Evolutionary conservation across 2,113 vertebrate species (phyloP), one percentile per base, ranked within the genome.

Genomic region (Columba janthina): DNA sequence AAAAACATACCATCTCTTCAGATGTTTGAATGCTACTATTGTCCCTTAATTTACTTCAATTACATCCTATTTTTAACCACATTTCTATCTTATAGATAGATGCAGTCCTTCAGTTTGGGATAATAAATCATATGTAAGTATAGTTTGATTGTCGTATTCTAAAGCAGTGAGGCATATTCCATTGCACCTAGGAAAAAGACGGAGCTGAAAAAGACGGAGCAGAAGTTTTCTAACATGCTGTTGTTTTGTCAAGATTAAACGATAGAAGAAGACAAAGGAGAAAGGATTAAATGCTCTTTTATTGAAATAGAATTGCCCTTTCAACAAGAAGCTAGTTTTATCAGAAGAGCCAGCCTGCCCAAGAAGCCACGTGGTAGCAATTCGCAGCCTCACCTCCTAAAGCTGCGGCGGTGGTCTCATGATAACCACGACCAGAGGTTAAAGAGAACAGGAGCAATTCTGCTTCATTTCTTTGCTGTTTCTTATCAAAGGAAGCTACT

Each of bases 41-140:
- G 12, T 91, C 82, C 94, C 94, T 87, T 92, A 79, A 95, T 78
- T 89, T 94, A 93, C 87, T 94, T 89, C 58, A 77, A 78, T 96
- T 94, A 83, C 72, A 85, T 60, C 87, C 60, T 89, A 88, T 82
- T 93, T 96, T 94, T 78, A 95, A 89, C 56, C 32, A 82, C 61
- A 53, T 73, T 93, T 92, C 54, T 85, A 83, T 84, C 76, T 73
- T 88, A 85, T 1, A 88, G 86, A 94, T 83, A 64, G 74, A 94
- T 74, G 51, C n/a, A 80, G 88, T 93, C 84, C n/a, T 81, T 85
- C 77, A 85, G 46, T 87, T 93, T 79, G 32, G 31, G 66, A 85
- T 74, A 93, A 92, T 89, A 96, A 90, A 93, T 90, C 40, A 40
- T 44, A 83, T 6, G 25, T 66, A 89, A 85, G 54, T 64, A 79